Conservation (phyloP, 2,113 vertebrate genomes). For the Coptodon bakossiorum region DNA sequence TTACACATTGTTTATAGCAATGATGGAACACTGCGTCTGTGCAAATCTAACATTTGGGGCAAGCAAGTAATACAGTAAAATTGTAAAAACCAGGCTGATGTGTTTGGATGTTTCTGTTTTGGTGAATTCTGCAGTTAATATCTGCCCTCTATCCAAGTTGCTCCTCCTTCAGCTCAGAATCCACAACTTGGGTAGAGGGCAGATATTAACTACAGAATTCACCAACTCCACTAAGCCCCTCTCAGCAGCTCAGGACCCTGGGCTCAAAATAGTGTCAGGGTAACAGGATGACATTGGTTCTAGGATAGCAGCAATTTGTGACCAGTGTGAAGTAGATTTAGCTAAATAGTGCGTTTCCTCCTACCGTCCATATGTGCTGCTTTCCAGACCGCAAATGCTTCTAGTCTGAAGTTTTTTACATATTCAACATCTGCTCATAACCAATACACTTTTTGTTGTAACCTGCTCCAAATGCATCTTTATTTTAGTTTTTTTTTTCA, state of each 20-base stretch:
- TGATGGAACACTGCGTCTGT: neutral
- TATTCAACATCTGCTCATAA: constrained; percentile 9
- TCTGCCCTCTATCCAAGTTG: constrained; percentile 48
- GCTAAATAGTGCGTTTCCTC: constrained; percentile 47
- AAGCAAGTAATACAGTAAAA: neutral
- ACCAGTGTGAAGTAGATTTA: constrained; percentile 49
- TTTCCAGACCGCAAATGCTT: neutral
- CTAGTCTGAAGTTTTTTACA: neutral
- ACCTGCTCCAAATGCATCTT: neutral
- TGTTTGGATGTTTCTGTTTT: neutral
- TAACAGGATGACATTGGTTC: constrained; percentile 37
- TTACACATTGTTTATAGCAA: neutral
- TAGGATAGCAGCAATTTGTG: constrained; percentile 53
- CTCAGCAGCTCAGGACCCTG: constrained; percentile 66
- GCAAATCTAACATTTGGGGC: constrained; percentile 46
- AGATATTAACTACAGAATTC: constrained; percentile 68
- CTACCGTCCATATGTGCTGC: constrained; percentile 45
- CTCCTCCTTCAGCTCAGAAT: constrained; percentile 16
- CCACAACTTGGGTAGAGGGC: constrained; percentile 28
- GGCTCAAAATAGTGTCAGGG: constrained; percentile 62
- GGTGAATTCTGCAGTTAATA: constrained; percentile 66
- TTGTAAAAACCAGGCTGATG: neutral
- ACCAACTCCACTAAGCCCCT: constrained; percentile 62
- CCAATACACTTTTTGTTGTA: neutral
- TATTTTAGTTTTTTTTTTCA: neutral